These are phyloP conservation scores for Rhea pennata DNA, from an alignment of 2,113 vertebrate species.

Conservation along the genomic window DNA sequence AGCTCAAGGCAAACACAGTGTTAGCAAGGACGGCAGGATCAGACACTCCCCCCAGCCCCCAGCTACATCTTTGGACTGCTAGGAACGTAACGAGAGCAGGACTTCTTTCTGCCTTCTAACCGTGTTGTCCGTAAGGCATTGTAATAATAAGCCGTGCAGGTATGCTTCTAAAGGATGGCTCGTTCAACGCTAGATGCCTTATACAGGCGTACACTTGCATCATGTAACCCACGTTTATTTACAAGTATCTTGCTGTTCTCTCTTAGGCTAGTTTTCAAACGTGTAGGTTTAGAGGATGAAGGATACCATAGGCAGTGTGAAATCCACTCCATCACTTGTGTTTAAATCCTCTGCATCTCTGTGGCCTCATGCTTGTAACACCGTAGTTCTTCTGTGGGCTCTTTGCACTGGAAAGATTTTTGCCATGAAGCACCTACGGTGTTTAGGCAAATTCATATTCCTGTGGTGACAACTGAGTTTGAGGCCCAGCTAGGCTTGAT, in stretches of 20 bases:
- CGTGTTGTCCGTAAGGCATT: neutral
- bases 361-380: neutral
- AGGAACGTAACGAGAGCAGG: neutral
- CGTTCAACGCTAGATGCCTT: neutral
- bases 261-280: neutral
- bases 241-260: neutral
- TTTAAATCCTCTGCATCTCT: neutral
- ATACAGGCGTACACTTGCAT: neutral
- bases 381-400: fast-evolving
- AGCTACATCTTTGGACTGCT: neutral
- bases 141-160: neutral
- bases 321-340: neutral
- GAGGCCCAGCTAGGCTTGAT: neutral
- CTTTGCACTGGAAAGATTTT: neutral
- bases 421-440: neutral
- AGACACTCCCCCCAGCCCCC: too few relatives aligned
- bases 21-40: neutral
- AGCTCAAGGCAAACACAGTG: fast-evolving
- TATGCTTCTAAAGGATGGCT: neutral
- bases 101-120: neutral
- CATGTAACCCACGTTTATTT: neutral
- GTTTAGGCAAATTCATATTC: neutral
- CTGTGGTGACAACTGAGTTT: neutral
- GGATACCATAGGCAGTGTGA: neutral
- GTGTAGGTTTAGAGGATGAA: neutral